Base-by-base conservation (phyloP, 2,113 vertebrate species). In the Brienomyrus longianalis region DNA sequence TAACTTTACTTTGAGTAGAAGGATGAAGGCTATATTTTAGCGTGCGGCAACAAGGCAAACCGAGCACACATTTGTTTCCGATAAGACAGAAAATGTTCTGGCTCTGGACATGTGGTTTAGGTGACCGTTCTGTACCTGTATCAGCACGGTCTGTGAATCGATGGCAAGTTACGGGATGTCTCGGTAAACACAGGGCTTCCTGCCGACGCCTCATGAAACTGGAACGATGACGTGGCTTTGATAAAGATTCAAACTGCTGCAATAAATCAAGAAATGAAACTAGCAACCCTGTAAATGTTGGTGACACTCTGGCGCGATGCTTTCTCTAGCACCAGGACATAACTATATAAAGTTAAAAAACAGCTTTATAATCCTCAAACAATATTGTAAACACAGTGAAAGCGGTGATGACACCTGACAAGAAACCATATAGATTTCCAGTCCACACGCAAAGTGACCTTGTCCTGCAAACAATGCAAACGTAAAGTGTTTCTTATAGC, bases 361-460 rank as follows among this genome's bases (percentile, higher is more conserved):
- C 27, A 3, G 85, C 92, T 66, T 93, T 89, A 92, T 80, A 86
- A 89, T 85, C 88, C 87, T 90, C 31, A 56, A 84, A 77, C 83
- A 83, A 45, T 85, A 86, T 89, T 90, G 85, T 91, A 92, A 93
- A 91, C 77, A 88, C 51, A 87, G 21, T 45, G 47, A 92, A 89
- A 89, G 88, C 51, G 80, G 90, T 45, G 86, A 91, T 77, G 85
- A 88, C 83, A 88, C 87, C 80, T 48, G 62, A 85, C 48, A 84
- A 90, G 90, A 92, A 45, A n/a, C 43, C 21, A 23, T 48, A 10
- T 47, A 84, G 21, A 10, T 84, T 7, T 84, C 39, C 45, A 84
- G 5, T 39, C 70, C 70, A 2, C 35, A 39, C 11, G 3, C 31
- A 39, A 74, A 13, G 66, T 35, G 31, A 74, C 10, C 10, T 10